Evolutionary conservation across 2,797 vertebrate species (phyloP), one percentile per base, ranked within the genome.

Genomic region (Chrosomus eos): DNA sequence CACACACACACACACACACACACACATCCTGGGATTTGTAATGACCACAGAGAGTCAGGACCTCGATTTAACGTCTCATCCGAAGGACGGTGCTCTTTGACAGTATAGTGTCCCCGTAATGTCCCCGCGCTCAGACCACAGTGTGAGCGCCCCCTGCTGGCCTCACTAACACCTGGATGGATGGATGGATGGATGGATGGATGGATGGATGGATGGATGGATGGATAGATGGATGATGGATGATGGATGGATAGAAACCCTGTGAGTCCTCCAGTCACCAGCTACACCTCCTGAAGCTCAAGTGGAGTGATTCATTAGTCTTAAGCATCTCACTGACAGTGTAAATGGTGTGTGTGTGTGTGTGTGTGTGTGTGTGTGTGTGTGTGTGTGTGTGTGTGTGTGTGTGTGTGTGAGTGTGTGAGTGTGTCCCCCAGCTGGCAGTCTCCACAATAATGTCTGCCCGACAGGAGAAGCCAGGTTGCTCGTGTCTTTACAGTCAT

Each of bases 401-500:
- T 43, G 72, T 84, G 33, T 3, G 36, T 36, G 86, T 72, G 79
- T 88, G 89, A 89, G 87, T 87, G 87, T 60, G 67, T 43, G 73
- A 87, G 72, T 55, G 86, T 88, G 88, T 89, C 92, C 92, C 92
- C 92, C 91, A 93, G 92, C 88, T 91, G 91, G 88, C 91, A 91
- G 89, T 85, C 90, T 88, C 88, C 79, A 85, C 88, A 74, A 90
- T 94, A 94, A 94, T 94, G 91, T 90, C 73, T 86, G 82, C 90
- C 93, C 92, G 83, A 92, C 91, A 93, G 93, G 92, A 93, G 92
- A 91, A 85, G 77, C 85, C 87, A 88, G 93, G 93, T 94, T 92
- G 93, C 87, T 90, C 88, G 87, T 90, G 94, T 91, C 93, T 94
- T 93, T 93, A 91, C 93, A 88, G 93, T 93, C 93, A 92, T 94